Conservation (phyloP, 2,888 invertebrate species). For the Xestoiulus laeticollis region DNA sequence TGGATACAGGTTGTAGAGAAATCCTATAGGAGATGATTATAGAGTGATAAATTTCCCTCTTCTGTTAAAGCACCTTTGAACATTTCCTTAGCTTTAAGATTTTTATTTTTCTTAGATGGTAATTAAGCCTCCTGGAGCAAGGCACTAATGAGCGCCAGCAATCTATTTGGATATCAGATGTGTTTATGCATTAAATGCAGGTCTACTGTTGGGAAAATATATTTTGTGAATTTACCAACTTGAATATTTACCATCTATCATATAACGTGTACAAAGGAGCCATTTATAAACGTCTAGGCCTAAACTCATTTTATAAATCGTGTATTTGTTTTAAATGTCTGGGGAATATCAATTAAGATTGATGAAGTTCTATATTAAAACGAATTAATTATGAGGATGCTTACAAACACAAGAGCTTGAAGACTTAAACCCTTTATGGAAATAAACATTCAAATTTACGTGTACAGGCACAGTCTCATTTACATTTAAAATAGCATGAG, state of each 20-base stretch:
- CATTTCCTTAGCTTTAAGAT: not conserved
- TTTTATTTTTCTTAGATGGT: not conserved
- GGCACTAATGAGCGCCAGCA: conserved; percentile 1
- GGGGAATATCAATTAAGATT: conserved; percentile 21
- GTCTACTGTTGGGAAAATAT: not conserved
- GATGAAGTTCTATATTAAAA: not conserved
- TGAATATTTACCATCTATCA: not conserved
- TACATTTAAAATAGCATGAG: too few species aligned
- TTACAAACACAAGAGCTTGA: not conserved
- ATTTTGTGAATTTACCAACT: too few species aligned
- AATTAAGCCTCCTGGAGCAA: conserved; percentile 20
- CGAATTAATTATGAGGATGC: not conserved
- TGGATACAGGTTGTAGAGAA: not conserved
- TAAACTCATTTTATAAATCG: conserved; percentile 13
- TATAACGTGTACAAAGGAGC: not conserved
- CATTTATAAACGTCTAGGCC: not conserved
- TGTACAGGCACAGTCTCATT: too few species aligned
- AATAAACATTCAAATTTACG: too few species aligned
- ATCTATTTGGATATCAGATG: not conserved
- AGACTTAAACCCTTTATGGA: too few species aligned
- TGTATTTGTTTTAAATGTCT: conserved; percentile 23
- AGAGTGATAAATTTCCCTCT: too few species aligned
- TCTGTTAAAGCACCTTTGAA: too few species aligned
- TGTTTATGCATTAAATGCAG: too few species aligned
- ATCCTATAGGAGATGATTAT: too few species aligned